Evolutionary conservation across 1,140 invertebrate genomes (phyloP).

Genomic region (Caenorhabditis elegans): DNA sequence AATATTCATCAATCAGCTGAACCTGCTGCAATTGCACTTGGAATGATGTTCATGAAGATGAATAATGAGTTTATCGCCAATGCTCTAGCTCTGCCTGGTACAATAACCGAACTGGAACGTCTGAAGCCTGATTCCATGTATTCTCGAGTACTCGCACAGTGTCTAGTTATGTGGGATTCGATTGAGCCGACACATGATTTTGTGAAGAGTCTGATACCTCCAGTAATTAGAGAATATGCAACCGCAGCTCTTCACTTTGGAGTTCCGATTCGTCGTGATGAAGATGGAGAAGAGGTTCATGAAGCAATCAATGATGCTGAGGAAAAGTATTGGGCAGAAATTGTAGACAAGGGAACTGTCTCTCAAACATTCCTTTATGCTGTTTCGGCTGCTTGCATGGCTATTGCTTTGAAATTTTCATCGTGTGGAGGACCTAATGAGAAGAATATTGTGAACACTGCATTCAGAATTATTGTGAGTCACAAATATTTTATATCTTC

Average conservation of each 20-base stretch:
- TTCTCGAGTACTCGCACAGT: background rate
- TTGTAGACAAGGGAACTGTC: constrained; percentile 2
- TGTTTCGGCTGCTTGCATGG: constrained; percentile 11
- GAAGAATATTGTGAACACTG: background rate
- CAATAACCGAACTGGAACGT: constrained; percentile 26
- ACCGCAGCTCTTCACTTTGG: background rate
- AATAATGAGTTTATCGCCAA: constrained; percentile 16
- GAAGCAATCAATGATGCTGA: background rate
- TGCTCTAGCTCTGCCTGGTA: background rate
- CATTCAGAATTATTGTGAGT: background rate
- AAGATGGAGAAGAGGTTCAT: constrained; percentile 11
- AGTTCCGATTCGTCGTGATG: background rate
- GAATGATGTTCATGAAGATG: constrained; percentile 39
- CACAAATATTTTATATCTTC: background rate
- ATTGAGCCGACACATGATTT: constrained; percentile 20
- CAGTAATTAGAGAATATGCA: background rate
- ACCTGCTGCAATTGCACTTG: constrained; percentile 36
- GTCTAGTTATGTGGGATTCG: constrained; percentile 30
- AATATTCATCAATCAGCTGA: constrained; percentile 35
- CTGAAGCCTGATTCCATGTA: constrained; percentile 39
- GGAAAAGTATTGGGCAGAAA: background rate
- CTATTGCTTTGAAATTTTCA: constrained; percentile 9
- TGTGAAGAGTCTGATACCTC: constrained; percentile 20
- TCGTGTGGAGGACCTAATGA: background rate
- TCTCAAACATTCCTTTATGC: background rate